These are phyloP conservation scores for Conistra vaccinii DNA, from an alignment of 2,888 invertebrate genomes.

Conservation along the genomic window DNA sequence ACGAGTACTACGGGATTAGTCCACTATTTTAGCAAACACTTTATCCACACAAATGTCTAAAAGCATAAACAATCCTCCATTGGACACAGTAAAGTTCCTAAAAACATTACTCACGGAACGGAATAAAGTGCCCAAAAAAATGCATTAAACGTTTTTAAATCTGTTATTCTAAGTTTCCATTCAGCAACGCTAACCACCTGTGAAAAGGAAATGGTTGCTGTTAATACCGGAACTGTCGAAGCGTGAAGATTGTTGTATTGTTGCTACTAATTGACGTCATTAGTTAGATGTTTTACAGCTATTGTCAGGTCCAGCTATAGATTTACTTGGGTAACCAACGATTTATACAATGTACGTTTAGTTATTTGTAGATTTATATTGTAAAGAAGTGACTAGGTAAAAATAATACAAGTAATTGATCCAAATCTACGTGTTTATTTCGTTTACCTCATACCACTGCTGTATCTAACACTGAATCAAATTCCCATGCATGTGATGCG, in stretches of 20 bases:
- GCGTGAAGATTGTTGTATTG: constrained; percentile 67
- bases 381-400: too few relatives aligned
- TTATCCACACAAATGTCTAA: constrained; percentile 8
- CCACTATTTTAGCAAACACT: constrained; percentile 5
- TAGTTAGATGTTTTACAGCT: constrained; percentile 32
- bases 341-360: background rate
- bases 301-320: background rate
- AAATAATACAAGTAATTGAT: too few relatives aligned
- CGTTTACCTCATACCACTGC: too few relatives aligned
- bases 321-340: background rate
- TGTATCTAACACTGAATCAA: too few relatives aligned
- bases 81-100: background rate
- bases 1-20: background rate
- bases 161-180: constrained; percentile 62
- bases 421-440: too few relatives aligned
- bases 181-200: constrained; percentile 69
- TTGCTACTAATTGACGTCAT: constrained; percentile 66
- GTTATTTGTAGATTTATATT: too few relatives aligned
- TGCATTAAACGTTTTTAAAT: constrained; percentile 53
- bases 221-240: constrained; percentile 48
- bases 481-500: background rate
- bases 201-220: constrained; percentile 65
- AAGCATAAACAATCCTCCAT: constrained; percentile 5
- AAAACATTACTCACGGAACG: constrained; percentile 25
- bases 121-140: constrained; percentile 43